A percentile compares a stretch with the other conserved stretches of the same genome.
These are phyloP conservation scores for Cotesia congregata DNA, from an alignment of 2,888 invertebrate genomes.

Conservation along the genomic window DNA sequence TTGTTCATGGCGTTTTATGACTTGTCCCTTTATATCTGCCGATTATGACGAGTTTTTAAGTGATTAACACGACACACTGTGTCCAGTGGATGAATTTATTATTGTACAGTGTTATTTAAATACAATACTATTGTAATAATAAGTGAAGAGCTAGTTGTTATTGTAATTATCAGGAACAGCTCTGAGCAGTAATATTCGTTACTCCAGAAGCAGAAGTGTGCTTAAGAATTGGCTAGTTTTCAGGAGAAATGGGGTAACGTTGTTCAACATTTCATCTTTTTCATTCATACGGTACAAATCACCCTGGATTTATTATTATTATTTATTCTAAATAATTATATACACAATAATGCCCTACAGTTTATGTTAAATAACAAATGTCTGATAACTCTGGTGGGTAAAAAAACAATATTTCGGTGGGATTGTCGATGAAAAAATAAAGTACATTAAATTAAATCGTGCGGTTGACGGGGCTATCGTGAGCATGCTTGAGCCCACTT, in stretches of 20 bases:
- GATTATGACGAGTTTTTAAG: slow-evolving; percentile 68
- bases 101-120: slow-evolving; percentile 45
- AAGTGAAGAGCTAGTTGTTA: slow-evolving; percentile 51
- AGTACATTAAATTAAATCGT: slow-evolving; percentile 48
- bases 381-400: slow-evolving; percentile 2
- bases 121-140: background rate
- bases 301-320: slow-evolving; percentile 45
- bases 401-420: background rate
- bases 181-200: slow-evolving; percentile 22
- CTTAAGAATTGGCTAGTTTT: slow-evolving; percentile 40
- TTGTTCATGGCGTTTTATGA: slow-evolving; percentile 90
- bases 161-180: slow-evolving; percentile 36
- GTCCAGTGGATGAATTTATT: slow-evolving; percentile 63
- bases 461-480: slow-evolving; percentile 64
- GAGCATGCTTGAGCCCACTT: slow-evolving; percentile 68
- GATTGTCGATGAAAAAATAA: slow-evolving; percentile 11
- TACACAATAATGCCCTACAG: background rate
- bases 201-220: background rate
- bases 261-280: slow-evolving; percentile 58
- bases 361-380: slow-evolving; percentile 14
- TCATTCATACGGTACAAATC: slow-evolving; percentile 64
- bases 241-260: slow-evolving; percentile 69
- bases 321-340: no score
- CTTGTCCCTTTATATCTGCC: slow-evolving; percentile 69
- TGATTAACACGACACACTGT: slow-evolving; percentile 61